Evolutionary conservation across 2,113 vertebrate species (phyloP).

Genomic region (Eubucco bourcierii): DNA sequence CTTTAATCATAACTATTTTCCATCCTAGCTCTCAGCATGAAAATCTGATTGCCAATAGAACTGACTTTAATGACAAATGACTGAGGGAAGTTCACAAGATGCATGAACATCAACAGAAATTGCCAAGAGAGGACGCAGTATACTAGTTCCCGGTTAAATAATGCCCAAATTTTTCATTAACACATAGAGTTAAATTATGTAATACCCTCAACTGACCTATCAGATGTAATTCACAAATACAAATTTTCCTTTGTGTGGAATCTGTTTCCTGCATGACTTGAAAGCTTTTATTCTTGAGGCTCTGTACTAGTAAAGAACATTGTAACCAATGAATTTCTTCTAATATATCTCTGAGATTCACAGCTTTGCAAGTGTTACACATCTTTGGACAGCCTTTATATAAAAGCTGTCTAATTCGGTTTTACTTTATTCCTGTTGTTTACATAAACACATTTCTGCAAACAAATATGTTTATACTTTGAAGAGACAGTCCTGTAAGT

Average conservation of each 20-base stretch:
- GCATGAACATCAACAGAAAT: not conserved
- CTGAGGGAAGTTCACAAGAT: conserved; percentile 20
- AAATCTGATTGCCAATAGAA: conserved; percentile 46
- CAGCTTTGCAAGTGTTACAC: not conserved
- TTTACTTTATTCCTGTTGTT: not conserved
- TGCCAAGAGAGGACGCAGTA: not conserved
- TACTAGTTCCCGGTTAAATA: not conserved
- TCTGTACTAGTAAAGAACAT: not conserved
- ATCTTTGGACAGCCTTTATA: not conserved
- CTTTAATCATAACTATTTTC: conserved; percentile 65
- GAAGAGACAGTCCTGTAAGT: not conserved
- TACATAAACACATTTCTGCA: not conserved
- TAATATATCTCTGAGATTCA: not conserved
- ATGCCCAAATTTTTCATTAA: not conserved
- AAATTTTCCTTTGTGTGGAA: not conserved
- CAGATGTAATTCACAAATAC: not conserved
- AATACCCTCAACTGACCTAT: not conserved
- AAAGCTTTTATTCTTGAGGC: not conserved
- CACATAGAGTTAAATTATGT: not conserved
- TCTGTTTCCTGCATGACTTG: not conserved
- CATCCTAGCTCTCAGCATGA: conserved; percentile 49
- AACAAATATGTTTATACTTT: not conserved
- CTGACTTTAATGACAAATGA: conserved; percentile 41
- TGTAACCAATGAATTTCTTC: not conserved
- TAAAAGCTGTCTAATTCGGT: not conserved